These are phyloP conservation scores for Aphaenogaster ashmeadi DNA, from an alignment of 1,140 invertebrate genomes.

Conservation along the genomic window DNA sequence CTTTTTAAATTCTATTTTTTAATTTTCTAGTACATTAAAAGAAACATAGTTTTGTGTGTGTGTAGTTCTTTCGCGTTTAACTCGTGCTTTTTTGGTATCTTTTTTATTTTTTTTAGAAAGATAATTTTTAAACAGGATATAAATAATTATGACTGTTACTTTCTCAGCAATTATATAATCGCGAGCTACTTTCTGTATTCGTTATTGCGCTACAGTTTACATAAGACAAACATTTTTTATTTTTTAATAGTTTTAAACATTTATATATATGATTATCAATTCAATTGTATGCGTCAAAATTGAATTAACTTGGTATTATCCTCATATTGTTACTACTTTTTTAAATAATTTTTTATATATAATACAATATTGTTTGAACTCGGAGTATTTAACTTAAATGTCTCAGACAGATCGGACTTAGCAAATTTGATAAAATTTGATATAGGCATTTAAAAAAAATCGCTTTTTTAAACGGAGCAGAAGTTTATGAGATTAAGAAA, in stretches of 20 bases:
- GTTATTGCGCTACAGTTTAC: neutral
- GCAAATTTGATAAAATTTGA: slow-evolving; percentile 15
- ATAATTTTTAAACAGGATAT: no score
- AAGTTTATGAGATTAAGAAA: slow-evolving; percentile 30
- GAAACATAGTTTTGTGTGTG: no score
- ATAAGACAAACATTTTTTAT: neutral
- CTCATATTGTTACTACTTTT: neutral
- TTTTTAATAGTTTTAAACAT: neutral
- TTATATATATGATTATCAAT: neutral
- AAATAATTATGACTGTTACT: neutral
- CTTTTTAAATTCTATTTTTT: no score
- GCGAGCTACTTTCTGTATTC: neutral
- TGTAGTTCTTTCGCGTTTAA: no score
- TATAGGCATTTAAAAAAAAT: neutral
- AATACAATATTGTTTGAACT: neutral
- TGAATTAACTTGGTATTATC: neutral
- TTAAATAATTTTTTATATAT: neutral
- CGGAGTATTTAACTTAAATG: neutral
- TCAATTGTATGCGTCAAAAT: neutral
- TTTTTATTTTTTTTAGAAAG: no score
- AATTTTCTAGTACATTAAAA: no score
- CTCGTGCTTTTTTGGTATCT: no score
- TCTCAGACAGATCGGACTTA: neutral
- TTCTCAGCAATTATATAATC: neutral
- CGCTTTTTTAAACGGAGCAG: neutral